Evolutionary conservation across 2,113 vertebrate species (phyloP).

Genomic region (Gnathonemus longibarbis): DNA sequence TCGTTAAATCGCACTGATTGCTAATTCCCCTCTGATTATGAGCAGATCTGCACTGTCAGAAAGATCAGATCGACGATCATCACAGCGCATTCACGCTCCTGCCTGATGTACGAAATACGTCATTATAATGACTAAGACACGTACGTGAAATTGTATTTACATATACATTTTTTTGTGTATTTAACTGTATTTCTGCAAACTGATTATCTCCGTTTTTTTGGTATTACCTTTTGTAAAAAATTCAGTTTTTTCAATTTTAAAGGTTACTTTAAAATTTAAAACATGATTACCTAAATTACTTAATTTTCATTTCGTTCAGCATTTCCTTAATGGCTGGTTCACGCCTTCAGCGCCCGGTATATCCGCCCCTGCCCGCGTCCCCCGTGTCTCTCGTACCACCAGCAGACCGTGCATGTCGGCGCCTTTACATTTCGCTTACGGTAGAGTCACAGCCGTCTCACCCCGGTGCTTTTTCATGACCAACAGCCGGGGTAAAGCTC

Average conservation of each 20-base stretch:
- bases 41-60: background rate
- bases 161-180: background rate
- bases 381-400: background rate
- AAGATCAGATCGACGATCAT: background rate
- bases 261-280: background rate
- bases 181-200: background rate
- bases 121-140: background rate
- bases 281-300: background rate
- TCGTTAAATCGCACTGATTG: slow-evolving; percentile 4
- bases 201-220: background rate
- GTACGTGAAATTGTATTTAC: background rate
- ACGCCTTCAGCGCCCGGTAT: background rate
- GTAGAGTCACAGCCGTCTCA: background rate
- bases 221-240: background rate
- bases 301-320: background rate
- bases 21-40: background rate
- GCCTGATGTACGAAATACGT: background rate
- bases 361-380: background rate
- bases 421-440: background rate
- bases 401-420: background rate
- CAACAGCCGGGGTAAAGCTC: background rate
- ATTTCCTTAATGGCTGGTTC: background rate
- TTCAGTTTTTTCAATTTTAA: background rate
- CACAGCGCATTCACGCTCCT: background rate
- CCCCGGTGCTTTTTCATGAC: background rate